Evolutionary conservation across 1,140 invertebrate genomes (phyloP).

Genomic region (Danaus melanippus): DNA sequence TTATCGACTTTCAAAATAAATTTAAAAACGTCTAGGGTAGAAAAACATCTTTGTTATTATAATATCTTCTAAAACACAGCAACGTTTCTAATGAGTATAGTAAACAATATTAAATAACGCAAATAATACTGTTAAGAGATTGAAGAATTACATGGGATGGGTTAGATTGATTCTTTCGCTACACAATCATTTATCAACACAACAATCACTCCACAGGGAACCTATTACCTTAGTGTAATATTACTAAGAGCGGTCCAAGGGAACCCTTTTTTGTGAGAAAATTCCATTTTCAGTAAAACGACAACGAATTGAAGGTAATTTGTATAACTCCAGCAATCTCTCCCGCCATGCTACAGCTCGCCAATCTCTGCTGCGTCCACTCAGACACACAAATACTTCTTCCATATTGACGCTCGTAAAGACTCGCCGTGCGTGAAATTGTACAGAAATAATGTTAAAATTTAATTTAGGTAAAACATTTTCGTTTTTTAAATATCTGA

Average conservation of each 20-base stretch:
- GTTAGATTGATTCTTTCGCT: conserved; percentile 15
- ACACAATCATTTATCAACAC: conserved; percentile 38
- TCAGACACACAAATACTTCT: conserved; percentile 23
- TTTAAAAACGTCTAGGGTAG: too few relatives aligned
- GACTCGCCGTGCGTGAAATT: conserved; percentile 18
- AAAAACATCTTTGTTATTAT: too few relatives aligned
- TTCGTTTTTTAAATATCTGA: too few relatives aligned
- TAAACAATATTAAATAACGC: too few relatives aligned
- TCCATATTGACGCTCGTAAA: conserved; percentile 23
- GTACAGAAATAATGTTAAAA: conserved; percentile 10
- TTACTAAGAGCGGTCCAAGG: conserved; percentile 27
- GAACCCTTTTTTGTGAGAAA: conserved; percentile 40
- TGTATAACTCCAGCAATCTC: conserved; percentile 37
- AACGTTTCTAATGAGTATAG: too few relatives aligned
- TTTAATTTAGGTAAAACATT: too few relatives aligned
- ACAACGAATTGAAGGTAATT: conserved; percentile 41
- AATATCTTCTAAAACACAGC: too few relatives aligned
- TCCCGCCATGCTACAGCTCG: conserved; percentile 16
- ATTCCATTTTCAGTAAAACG: conserved; percentile 40
- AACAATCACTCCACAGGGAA: conserved; percentile 33
- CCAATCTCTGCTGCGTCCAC: conserved; percentile 20
- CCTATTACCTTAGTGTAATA: conserved; percentile 32
- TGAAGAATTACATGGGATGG: too few relatives aligned
- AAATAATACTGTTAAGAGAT: too few relatives aligned
- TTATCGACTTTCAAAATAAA: too few relatives aligned